These are phyloP conservation scores for Taeniopygia guttata DNA, from an alignment of 2,797 vertebrate species.

Conservation along the genomic window DNA sequence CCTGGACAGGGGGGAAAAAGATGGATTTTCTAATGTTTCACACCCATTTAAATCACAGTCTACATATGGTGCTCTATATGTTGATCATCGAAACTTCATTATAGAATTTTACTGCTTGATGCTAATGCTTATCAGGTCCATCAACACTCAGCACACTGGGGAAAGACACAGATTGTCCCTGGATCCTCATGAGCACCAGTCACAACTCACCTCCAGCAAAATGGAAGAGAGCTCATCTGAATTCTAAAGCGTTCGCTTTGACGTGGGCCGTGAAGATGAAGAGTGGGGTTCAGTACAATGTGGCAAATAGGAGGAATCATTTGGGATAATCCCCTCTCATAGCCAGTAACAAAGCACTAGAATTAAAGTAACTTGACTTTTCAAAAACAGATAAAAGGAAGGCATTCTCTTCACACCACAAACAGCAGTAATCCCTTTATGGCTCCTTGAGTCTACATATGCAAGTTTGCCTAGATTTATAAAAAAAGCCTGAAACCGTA, in stretches of 20 bases:
- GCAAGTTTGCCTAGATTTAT: background rate
- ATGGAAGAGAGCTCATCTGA: background rate
- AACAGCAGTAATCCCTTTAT: background rate
- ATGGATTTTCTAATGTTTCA: too few species aligned
- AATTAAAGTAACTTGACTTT: background rate
- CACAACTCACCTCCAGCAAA: background rate
- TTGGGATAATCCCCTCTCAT: background rate
- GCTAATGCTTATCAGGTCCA: background rate
- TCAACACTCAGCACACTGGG: accelerated
- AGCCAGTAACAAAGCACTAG: background rate
- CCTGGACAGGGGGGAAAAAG: too few species aligned
- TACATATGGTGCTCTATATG: too few species aligned
- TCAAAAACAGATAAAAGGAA: background rate
- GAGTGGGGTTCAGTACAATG: background rate
- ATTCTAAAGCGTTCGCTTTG: background rate
- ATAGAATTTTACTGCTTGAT: too few species aligned
- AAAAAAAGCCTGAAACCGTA: background rate
- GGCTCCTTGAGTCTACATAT: background rate
- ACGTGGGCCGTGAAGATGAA: accelerated
- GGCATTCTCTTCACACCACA: background rate
- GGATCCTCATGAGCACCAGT: background rate
- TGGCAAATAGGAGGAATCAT: background rate
- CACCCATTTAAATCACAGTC: too few species aligned
- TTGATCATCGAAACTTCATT: too few species aligned
- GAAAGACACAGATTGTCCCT: background rate